Evolutionary conservation across 2,888 invertebrate species (phyloP), one percentile per base, ranked within the genome.

Genomic region (Mythimna impura): DNA sequence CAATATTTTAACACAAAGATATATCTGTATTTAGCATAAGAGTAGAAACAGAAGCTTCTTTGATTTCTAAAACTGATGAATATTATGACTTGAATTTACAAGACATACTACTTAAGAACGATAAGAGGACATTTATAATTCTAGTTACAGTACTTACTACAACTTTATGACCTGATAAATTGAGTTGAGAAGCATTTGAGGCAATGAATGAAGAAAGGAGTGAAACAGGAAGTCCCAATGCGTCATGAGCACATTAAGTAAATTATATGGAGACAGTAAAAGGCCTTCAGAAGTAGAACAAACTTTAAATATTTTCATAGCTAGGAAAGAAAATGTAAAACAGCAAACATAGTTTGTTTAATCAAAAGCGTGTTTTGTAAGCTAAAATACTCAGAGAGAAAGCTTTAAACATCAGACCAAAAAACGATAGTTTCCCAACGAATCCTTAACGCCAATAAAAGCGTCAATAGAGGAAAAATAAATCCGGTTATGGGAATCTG

Each of bases 401-500:
- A 82, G 80, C 71, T 73, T 63, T 25, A 54, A 71, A 55, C 8
- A 55, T 52, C 9, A 0, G n/a, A 57, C 76, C 55, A 80, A 75
- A 76, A 80, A 76, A 69, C 58, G 57, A 66, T 75, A 75, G 75
- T 66, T 69, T 72, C 54, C 76, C 64, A 84, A 73, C 50, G 36
- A 76, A 73, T 75, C 75, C 67, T 83, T 62, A 89, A 89, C 87
- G 88, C 86, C 84, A 90, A 89, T 88, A 89, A 88, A 88, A 78
- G 88, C 77, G 71, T 89, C 90, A 88, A 90, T 90, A 89, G 89
- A 91, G 83, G 89, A 81, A 90, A 92, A 92, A 90, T 91, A 93
- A 93, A 93, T 92, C 92, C 90, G 91, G 93, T 93, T 94, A 94
- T 96, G 95, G 94, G 96, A 95, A 95, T 91, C 93, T 88, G 89